Conservation (phyloP, 2,888 invertebrate genomes). For the Drosophila rellima region DNA sequence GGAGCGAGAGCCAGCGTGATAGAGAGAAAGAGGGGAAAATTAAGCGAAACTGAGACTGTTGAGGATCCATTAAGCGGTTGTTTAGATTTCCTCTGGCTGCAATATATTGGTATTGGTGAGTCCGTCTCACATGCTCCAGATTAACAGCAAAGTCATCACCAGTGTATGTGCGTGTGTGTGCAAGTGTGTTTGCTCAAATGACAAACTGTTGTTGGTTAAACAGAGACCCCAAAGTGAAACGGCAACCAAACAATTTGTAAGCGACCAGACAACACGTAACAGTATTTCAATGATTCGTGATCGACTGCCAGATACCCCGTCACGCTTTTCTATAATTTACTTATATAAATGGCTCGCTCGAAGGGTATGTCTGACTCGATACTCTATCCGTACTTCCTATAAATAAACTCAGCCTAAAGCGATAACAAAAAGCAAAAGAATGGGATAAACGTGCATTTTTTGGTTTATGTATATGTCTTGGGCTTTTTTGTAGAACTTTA, state of each 20-base stretch:
- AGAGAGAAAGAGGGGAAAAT: conserved; percentile 9
- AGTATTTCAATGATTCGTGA: no score
- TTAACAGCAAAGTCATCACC: conserved; percentile 58
- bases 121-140: conserved; percentile 36
- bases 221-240: conserved; percentile 43
- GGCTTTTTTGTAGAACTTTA: conserved; percentile 30
- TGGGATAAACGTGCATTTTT: background rate
- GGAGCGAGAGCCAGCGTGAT: background rate
- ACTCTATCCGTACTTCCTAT: background rate
- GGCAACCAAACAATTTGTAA: conserved; percentile 42
- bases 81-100: conserved; percentile 38
- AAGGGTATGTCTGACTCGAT: background rate
- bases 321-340: background rate
- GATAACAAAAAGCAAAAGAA: conserved; percentile 7
- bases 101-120: conserved; percentile 11
- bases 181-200: conserved; percentile 56
- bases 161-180: conserved; percentile 2
- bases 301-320: conserved; percentile 22
- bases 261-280: conserved; percentile 1
- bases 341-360: background rate
- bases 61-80: conserved; percentile 67
- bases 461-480: background rate
- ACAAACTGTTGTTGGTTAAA: conserved; percentile 64
- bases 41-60: conserved; percentile 27
- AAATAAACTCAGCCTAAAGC: no score